phyloP scores from a whole-genome alignment of 2,888 invertebrate genomes.

The Lithophane semibrunnea region DNA sequence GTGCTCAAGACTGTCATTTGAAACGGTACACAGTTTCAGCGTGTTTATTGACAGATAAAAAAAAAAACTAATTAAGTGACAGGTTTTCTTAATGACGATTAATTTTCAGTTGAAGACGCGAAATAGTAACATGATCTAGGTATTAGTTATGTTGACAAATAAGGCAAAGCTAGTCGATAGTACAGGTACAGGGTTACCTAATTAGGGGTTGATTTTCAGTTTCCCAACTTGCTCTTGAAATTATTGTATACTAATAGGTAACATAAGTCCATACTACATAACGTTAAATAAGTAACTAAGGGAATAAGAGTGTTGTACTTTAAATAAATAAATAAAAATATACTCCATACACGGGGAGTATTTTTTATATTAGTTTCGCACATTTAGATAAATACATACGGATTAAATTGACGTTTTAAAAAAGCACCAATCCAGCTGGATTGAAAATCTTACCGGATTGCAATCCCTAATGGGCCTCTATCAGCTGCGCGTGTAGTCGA shows the following conservation, averaged over 20 bases:
- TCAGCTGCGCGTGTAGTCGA: background rate
- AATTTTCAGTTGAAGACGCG: background rate
- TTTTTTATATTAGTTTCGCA: no score
- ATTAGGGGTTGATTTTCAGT: no score
- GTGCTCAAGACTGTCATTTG: conserved; percentile 55
- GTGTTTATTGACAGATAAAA: conserved; percentile 46
- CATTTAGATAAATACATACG: no score
- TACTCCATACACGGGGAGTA: no score
- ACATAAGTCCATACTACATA: background rate
- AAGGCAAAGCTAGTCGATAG: background rate
- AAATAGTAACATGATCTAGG: background rate
- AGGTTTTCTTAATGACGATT: background rate
- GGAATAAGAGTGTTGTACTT: background rate
- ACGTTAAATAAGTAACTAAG: background rate
- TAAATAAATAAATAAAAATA: background rate
- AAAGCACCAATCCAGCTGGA: no score
- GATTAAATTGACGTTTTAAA: no score
- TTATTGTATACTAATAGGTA: background rate
- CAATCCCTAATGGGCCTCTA: background rate
- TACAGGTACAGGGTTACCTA: no score
- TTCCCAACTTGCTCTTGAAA: background rate
- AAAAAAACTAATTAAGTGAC: conserved; percentile 14
- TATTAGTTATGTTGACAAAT: background rate
- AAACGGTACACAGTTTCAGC: conserved; percentile 50
- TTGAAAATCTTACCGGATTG: no score